Percentiles rank a stretch among this genome's conserved stretches.
Evolutionary conservation across 2,113 vertebrate genomes (phyloP).

Genomic region (Etia nguti): DNA sequence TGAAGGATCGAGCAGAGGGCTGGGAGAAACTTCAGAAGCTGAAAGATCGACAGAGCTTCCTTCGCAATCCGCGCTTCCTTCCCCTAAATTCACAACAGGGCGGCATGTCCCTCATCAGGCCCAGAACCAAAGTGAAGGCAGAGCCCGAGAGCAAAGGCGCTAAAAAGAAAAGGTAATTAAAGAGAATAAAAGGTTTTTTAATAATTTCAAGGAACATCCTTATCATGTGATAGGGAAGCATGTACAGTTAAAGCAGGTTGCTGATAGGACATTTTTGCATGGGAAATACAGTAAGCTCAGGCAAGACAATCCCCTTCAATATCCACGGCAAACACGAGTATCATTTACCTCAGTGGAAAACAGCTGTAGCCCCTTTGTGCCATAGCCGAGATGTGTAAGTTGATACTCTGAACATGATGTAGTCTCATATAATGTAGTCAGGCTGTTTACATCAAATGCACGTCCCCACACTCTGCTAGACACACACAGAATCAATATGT

Average conservation of each 20-base stretch:
- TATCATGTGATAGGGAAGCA: neutral
- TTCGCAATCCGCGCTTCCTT: constrained; percentile 86
- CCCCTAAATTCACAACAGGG: constrained; percentile 68
- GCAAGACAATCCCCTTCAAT: neutral
- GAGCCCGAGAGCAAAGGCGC: neutral
- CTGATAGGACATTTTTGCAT: neutral
- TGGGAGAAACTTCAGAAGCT: constrained; percentile 57
- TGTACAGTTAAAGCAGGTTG: neutral
- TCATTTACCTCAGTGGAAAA: neutral
- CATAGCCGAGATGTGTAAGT: neutral
- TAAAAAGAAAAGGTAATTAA: constrained; percentile 66
- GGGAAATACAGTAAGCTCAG: neutral
- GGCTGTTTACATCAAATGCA: neutral
- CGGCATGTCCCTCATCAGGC: constrained; percentile 76
- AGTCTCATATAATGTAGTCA: neutral
- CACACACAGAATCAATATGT: neutral
- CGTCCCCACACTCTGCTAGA: neutral
- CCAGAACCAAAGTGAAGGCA: constrained; percentile 46
- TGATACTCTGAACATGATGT: neutral
- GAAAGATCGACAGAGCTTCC: constrained; percentile 70
- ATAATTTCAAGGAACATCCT: neutral
- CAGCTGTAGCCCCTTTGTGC: neutral
- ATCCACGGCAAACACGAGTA: neutral
- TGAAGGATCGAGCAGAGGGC: constrained; percentile 46
- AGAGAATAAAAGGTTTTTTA: neutral